A percentile compares a stretch with the other conserved stretches of the same genome.
Evolutionary conservation across 2,888 invertebrate genomes (phyloP).

Genomic region (Oxystoma pomonae): DNA sequence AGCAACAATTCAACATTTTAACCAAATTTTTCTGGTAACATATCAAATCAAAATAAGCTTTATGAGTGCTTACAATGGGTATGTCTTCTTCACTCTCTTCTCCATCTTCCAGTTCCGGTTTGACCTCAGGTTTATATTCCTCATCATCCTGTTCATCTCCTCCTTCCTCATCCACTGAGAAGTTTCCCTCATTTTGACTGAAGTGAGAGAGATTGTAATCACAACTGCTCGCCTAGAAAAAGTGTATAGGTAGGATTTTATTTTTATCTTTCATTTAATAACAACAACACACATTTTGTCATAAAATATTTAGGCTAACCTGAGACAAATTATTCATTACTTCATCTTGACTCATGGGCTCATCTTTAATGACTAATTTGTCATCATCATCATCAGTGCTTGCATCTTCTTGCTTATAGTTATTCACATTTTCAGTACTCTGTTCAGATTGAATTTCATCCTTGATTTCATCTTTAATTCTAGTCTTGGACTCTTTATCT

Average conservation of each 20-base stretch:
- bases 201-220: conserved; percentile 70
- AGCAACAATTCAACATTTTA: no score
- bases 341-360: conserved; percentile 38
- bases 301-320: conserved; percentile 3
- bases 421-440: conserved; percentile 26
- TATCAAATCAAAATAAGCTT: no score
- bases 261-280: neutral
- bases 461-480: conserved; percentile 9
- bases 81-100: conserved; percentile 65
- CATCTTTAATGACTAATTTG: conserved; percentile 45
- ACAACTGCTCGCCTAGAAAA: conserved; percentile 57
- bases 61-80: conserved; percentile 65
- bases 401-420: conserved; percentile 36
- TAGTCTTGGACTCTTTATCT: conserved; percentile 7
- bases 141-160: conserved; percentile 44
- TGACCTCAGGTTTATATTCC: conserved; percentile 23
- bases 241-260: neutral
- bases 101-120: conserved; percentile 44
- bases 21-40: no score
- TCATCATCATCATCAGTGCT: conserved; percentile 45
- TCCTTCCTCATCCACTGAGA: conserved; percentile 37
- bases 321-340: conserved; percentile 26
- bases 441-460: conserved; percentile 23
- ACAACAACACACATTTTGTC: neutral
- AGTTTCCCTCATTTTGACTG: conserved; percentile 50